Base-by-base conservation (phyloP, 2,113 vertebrate genomes). In the western clawed frog (Xenopus tropicalis) region DNA sequence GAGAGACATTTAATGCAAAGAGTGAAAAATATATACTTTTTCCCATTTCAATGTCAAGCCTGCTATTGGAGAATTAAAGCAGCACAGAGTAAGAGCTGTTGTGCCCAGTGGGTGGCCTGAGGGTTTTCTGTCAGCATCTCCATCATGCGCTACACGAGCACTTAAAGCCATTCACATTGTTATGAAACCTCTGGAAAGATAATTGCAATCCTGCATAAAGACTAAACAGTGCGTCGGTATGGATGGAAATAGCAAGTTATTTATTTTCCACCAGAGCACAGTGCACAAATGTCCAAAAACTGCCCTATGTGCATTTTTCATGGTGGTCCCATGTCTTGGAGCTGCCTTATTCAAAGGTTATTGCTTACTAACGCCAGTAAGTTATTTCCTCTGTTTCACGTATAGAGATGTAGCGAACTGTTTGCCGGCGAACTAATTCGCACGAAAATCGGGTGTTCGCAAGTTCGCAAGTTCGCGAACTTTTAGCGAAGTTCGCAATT, bases 81-180 rank as follows among this genome's bases (percentile, higher is more conserved):
- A 69, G 63, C 78, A 80, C 77, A 68, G 0, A 82, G 72, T 63
- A 70, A 83, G 72, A 78, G 54, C 76, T 79, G 68, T 77, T 82
- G 58, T 84, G 78, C 84, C 80, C 82, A 61, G 78, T 70, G 79
- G 78, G 82, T 78, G 78, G 78, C 79, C 79, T 65, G 69, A 80
- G 78, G 81, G 74, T 71, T 81, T 74, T 73, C 81, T 82, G 79
- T 85, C 83, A 85, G 69, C 72, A 79, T n/a, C 80, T 80, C 73
- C 82, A 69, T 86, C 84, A 80, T 79, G 72, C 37, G 70, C 71
- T 79, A 63, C 37, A 78, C 79, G 73, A 85, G 80, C 68, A 81
- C 68, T 71, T 79, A 80, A 78, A 83, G 74, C 59, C 52, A 78
- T 80, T 86, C 76, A 52, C 23, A 78, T 22, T 78, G 68, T 72